These are phyloP conservation scores for Dromius quadrimaculatus DNA, from an alignment of 2,888 invertebrate genomes.

Conservation along the genomic window DNA sequence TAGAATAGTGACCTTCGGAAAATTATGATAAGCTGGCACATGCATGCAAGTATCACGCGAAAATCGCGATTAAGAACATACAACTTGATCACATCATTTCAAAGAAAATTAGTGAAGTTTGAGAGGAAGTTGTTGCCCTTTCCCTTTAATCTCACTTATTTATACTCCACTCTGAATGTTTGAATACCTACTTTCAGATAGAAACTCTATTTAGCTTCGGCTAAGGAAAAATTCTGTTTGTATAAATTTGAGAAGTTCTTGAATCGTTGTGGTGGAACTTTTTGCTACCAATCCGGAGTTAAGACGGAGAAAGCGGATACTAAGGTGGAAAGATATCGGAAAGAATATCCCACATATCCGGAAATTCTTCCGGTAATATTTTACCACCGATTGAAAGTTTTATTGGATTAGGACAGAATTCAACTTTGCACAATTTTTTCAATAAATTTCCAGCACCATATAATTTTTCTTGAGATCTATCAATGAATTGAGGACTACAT, in stretches of 20 bases:
- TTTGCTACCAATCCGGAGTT: slow-evolving; percentile 38
- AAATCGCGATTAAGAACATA: slow-evolving; percentile 45
- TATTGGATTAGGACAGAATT: slow-evolving; percentile 36
- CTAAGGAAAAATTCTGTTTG: slow-evolving; percentile 36
- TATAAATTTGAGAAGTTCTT: slow-evolving; percentile 47
- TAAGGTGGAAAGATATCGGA: slow-evolving; percentile 5
- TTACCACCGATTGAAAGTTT: slow-evolving; percentile 36
- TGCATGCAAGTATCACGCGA: slow-evolving; percentile 28
- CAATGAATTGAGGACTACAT: too few species aligned
- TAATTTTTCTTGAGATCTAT: too few species aligned
- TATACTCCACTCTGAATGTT: neutral
- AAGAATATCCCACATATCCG: slow-evolving; percentile 17
- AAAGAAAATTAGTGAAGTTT: slow-evolving; percentile 49
- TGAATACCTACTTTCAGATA: slow-evolving; percentile 22
- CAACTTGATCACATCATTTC: slow-evolving; percentile 48
- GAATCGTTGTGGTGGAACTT: slow-evolving; percentile 45
- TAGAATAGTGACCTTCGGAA: too few species aligned
- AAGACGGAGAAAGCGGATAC: slow-evolving; percentile 17
- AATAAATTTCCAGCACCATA: too few species aligned
- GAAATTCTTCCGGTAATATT: slow-evolving; percentile 22
- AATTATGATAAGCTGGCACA: slow-evolving; percentile 34
- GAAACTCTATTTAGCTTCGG: slow-evolving; percentile 48
- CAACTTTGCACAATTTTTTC: too few species aligned
- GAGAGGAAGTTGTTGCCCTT: too few species aligned
- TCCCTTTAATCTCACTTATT: too few species aligned